These are phyloP conservation scores for Octodon degus DNA, from an alignment of 2,113 vertebrate genomes.

Conservation along the genomic window DNA sequence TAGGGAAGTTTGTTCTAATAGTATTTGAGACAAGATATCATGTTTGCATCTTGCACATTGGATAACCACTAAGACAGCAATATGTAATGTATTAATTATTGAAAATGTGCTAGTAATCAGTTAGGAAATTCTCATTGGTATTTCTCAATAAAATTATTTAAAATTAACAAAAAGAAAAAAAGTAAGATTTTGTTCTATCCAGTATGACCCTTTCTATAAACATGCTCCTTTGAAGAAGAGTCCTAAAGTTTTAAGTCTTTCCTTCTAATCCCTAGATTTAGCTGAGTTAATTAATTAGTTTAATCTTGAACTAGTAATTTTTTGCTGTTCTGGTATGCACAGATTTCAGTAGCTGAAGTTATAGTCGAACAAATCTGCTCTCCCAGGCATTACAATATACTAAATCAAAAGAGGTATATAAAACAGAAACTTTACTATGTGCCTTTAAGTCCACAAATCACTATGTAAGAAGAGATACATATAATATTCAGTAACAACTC, in stretches of 20 bases:
- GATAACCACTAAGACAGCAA: too few relatives aligned
- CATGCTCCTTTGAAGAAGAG: background rate
- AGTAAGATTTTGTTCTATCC: background rate
- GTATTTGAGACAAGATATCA: too few relatives aligned
- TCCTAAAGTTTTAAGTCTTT: background rate
- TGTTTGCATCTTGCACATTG: too few relatives aligned
- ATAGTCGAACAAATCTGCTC: background rate
- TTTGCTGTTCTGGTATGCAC: background rate
- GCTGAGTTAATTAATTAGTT: background rate
- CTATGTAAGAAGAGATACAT: background rate
- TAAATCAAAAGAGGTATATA: background rate
- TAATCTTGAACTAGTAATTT: background rate
- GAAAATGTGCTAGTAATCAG: too few relatives aligned
- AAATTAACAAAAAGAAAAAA: background rate
- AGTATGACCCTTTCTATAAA: background rate
- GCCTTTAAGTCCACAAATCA: background rate
- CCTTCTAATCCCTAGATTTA: background rate
- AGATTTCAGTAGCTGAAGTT: background rate
- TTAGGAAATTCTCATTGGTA: too few relatives aligned
- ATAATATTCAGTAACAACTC: background rate
- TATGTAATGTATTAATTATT: too few relatives aligned
- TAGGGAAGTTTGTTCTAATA: too few relatives aligned
- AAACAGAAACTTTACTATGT: background rate
- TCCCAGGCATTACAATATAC: background rate
- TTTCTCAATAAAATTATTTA: too few relatives aligned